Evolutionary conservation across 1,140 invertebrate species (phyloP).

Genomic region (Drosophila tristis): DNA sequence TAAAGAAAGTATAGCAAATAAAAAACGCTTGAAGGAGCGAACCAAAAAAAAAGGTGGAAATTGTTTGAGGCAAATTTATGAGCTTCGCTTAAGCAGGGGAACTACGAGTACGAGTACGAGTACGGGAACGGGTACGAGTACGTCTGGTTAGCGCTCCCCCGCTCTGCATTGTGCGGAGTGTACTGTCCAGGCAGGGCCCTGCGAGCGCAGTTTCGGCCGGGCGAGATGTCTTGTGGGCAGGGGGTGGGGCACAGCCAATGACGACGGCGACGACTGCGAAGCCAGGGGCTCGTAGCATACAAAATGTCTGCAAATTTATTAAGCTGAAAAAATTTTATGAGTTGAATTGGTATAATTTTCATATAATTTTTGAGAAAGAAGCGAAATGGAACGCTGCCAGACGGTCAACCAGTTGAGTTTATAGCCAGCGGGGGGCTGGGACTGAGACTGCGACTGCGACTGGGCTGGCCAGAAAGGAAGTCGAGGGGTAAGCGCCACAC

Average conservation of each 20-base stretch:
- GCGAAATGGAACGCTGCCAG: slow-evolving; percentile 72
- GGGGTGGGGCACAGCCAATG: slow-evolving; percentile 4
- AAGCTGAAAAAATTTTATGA: slow-evolving; percentile 83
- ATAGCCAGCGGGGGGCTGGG: slow-evolving; percentile 40
- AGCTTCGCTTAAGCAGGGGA: slow-evolving; percentile 45
- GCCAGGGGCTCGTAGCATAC: slow-evolving; percentile 34
- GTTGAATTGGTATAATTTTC: slow-evolving; percentile 83
- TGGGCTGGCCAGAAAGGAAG: background rate
- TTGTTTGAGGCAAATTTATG: slow-evolving; percentile 57
- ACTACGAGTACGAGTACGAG: slow-evolving; percentile 27
- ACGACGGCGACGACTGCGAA: slow-evolving; percentile 7
- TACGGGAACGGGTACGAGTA: slow-evolving; percentile 9
- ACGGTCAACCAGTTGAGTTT: slow-evolving; percentile 67
- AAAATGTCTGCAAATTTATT: slow-evolving; percentile 82
- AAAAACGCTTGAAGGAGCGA: slow-evolving; percentile 27
- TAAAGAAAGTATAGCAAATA: slow-evolving; percentile 44
- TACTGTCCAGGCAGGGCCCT: too few relatives aligned
- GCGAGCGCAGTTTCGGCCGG: slow-evolving; percentile 1
- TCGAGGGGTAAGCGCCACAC: slow-evolving; percentile 65
- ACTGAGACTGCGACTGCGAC: too few relatives aligned
- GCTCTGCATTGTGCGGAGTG: background rate
- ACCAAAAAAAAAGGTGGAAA: slow-evolving; percentile 30
- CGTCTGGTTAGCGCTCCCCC: slow-evolving; percentile 42
- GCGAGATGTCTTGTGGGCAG: background rate
- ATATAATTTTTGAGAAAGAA: slow-evolving; percentile 80